Evolutionary conservation across 2,113 vertebrate genomes (phyloP).

Genomic region (Arizona elegans): DNA sequence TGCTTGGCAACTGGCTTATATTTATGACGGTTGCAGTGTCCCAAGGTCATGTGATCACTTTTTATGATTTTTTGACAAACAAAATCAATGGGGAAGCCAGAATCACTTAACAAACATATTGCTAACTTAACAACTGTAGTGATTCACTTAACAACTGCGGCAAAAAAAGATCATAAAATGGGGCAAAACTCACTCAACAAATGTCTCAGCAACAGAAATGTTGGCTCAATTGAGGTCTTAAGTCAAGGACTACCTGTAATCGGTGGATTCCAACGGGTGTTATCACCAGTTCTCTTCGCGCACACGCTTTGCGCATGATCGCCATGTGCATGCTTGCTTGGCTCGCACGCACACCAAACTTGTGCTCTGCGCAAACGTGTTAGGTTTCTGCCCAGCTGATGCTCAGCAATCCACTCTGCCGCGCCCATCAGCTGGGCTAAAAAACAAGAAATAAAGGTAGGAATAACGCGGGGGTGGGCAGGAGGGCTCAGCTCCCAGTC

Average conservation of each 20-base stretch:
- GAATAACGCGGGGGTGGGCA: no score
- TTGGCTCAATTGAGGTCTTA: not conserved
- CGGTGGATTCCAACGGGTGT: no score
- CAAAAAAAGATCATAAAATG: not conserved
- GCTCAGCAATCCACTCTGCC: no score
- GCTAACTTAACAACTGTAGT: not conserved
- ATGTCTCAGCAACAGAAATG: not conserved
- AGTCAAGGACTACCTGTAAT: not conserved
- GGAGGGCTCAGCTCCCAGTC: no score
- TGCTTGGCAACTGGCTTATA: not conserved
- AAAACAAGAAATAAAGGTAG: no score
- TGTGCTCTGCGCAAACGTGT: no score
- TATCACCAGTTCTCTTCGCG: no score
- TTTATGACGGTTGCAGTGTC: not conserved
- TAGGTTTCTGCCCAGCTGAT: no score
- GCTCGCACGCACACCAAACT: no score
- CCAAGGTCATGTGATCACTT: not conserved
- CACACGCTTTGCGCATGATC: no score
- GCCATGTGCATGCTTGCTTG: no score
- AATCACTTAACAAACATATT: not conserved
- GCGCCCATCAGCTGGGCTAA: no score
- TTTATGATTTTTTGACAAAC: not conserved
- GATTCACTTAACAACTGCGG: not conserved
- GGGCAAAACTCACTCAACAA: not conserved
- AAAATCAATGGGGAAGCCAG: not conserved